Evolutionary conservation across 2,888 invertebrate genomes (phyloP), one percentile per base, ranked within the genome.

Genomic region (Tuta absoluta): DNA sequence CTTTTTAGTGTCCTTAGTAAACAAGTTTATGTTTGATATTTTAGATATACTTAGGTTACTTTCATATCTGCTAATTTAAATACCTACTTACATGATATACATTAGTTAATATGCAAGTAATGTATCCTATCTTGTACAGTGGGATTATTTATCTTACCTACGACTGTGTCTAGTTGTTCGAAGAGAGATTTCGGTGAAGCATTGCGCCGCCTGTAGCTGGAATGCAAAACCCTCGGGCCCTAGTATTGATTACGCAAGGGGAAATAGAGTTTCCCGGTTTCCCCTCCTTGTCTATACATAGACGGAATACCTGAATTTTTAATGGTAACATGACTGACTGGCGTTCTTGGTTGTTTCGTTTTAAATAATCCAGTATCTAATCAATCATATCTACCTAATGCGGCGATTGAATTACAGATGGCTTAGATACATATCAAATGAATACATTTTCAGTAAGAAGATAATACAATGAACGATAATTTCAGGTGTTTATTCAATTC

Each of bases 211-310:
- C 58, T 38, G 58, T 38, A 58, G 61, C 33, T 17, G 60, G 64
- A 64, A 64, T 65, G 72, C 64, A 69, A 70, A 67, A 71, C 71
- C 71, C 69, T 69, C 67, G 71, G 71, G 68, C 69, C 72, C 65
- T 66, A 64, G 69, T 79, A 81, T 78, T 77, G 81, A 81, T 81
- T 79, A 76, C 75, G 79, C 78, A 81, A 79, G 81, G 78, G 77
- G 75, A 76, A 81, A 76, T 70, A 69, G 67, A 73, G 73, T 72
- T 72, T 53, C 51, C 51, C 51, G 51, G 51, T 53, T 14, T 75
- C 73, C 75, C 75, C 76, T 72, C 72, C 60, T 24, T 17, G 76
- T 74, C 76, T 76, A 65, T 64, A 60, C n/a, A 28, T 62, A 49
- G 41, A 41, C 59, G 63, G 63, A 72, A 71, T 70, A 72, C 70